Percentiles rank a stretch among this genome's conserved stretches.
Evolutionary conservation across 2,113 vertebrate genomes (phyloP).

Genomic region (Pseudopodoces humilis): DNA sequence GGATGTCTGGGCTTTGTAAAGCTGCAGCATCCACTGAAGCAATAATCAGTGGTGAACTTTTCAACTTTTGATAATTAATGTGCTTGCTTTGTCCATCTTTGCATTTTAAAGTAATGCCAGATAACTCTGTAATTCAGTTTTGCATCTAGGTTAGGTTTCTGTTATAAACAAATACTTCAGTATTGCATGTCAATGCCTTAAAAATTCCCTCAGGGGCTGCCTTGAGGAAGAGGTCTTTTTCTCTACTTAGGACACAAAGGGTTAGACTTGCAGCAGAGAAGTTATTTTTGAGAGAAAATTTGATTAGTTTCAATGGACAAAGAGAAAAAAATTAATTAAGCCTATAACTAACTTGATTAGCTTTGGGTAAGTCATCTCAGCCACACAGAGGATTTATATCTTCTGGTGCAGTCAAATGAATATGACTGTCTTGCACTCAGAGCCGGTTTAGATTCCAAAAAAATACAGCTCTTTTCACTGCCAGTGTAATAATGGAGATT

Average conservation of each 20-base stretch:
- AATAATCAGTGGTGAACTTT: background rate
- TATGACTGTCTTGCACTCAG: background rate
- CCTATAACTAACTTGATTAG: background rate
- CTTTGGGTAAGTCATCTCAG: background rate
- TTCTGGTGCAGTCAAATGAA: background rate
- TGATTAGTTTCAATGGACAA: background rate
- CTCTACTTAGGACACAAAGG: background rate
- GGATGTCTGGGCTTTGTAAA: background rate
- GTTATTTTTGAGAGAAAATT: background rate
- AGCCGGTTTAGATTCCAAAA: background rate
- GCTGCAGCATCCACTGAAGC: background rate
- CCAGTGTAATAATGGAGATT: background rate
- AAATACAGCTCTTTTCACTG: background rate
- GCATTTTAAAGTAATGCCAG: background rate
- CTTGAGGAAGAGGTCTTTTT: background rate
- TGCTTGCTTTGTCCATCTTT: slow-evolving; percentile 11
- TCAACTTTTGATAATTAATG: background rate
- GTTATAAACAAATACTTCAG: background rate
- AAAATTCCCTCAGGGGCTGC: background rate
- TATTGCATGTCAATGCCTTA: background rate
- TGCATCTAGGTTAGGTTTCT: background rate
- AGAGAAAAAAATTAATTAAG: background rate
- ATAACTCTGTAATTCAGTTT: background rate
- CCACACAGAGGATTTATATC: background rate
- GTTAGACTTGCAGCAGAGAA: background rate